phyloP scores from a whole-genome alignment of 2,888 invertebrate species.

The Caenorhabditis sinica region DNA sequence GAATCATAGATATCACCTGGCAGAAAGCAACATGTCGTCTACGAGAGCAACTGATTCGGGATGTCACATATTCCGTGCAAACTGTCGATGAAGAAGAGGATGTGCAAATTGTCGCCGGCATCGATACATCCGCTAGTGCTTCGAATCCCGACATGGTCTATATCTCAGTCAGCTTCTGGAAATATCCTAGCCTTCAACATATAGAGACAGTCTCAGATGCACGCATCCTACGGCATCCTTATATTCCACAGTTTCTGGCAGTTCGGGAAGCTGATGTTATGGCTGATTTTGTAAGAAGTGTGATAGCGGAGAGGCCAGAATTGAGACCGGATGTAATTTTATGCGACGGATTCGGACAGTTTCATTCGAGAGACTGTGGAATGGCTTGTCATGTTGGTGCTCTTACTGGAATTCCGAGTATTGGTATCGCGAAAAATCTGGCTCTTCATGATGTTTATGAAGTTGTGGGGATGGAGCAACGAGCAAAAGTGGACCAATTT shows the following conservation, averaged over 20 bases:
- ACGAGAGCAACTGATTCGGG: conserved; percentile 63
- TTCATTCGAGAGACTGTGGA: conserved; percentile 85
- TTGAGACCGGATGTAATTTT: conserved; percentile 84
- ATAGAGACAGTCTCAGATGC: conserved; percentile 84
- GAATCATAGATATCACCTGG: conserved; percentile 54
- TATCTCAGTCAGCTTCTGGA: conserved; percentile 47
- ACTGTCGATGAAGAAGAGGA: conserved; percentile 69
- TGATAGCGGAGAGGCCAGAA: conserved; percentile 80
- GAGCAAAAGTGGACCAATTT: conserved; percentile 42
- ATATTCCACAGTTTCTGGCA: conserved; percentile 85
- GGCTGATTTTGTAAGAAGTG: conserved; percentile 74
- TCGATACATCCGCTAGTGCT: conserved; percentile 56
- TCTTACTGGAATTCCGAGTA: conserved; percentile 83
- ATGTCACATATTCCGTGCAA: conserved; percentile 61
- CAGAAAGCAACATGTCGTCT: conserved; percentile 49
- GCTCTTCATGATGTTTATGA: conserved; percentile 83
- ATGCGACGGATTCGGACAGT: conserved; percentile 85
- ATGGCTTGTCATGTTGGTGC: conserved; percentile 85
- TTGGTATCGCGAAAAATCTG: conserved; percentile 85
- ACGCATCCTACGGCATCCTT: conserved; percentile 84
- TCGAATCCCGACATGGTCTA: conserved; percentile 46
- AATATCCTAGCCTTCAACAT: conserved; percentile 74
- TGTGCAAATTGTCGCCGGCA: conserved; percentile 81
- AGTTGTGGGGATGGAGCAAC: conserved; percentile 62
- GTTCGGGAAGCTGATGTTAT: conserved; percentile 84